These are phyloP conservation scores for Marisa cornuarietis DNA, from an alignment of 1,140 invertebrate species.

Conservation along the genomic window DNA sequence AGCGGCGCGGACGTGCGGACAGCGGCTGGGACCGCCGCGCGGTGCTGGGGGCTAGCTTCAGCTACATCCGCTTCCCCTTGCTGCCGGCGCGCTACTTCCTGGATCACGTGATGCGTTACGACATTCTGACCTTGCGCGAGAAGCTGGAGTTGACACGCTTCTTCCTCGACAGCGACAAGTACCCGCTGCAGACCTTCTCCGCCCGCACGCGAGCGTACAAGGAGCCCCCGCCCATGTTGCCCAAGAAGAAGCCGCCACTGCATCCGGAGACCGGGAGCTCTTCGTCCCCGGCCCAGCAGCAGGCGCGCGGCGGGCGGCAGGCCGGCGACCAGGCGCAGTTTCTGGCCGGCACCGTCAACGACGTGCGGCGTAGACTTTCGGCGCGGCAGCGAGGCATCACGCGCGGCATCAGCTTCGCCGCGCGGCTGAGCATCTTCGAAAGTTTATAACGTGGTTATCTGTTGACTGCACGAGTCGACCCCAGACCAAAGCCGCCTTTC, in stretches of 20 bases:
- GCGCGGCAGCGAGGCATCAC: slow-evolving; percentile 13
- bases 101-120: slow-evolving; percentile 25
- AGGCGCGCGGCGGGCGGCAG: background rate
- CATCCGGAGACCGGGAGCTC: background rate
- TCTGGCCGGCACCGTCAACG: slow-evolving; percentile 17
- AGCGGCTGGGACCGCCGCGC: slow-evolving; percentile 32
- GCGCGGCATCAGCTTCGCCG: slow-evolving; percentile 19
- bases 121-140: slow-evolving; percentile 19
- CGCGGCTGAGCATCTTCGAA: slow-evolving; percentile 18
- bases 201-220: slow-evolving; percentile 11
- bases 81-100: slow-evolving; percentile 21
- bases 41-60: slow-evolving; percentile 29
- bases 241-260: background rate
- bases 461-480: too few relatives aligned
- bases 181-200: slow-evolving; percentile 23
- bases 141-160: slow-evolving; percentile 24
- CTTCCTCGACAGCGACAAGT: slow-evolving; percentile 23
- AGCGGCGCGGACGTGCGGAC: slow-evolving; percentile 30
- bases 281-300: too few relatives aligned
- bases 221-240: slow-evolving; percentile 6
- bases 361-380: slow-evolving; percentile 15
- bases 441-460: slow-evolving; percentile 18
- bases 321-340: slow-evolving; percentile 6
- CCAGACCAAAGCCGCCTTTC: too few relatives aligned
- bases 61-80: slow-evolving; percentile 34